Conservation (phyloP, 2,888 invertebrate genomes). For the Heliconius erato region DNA sequence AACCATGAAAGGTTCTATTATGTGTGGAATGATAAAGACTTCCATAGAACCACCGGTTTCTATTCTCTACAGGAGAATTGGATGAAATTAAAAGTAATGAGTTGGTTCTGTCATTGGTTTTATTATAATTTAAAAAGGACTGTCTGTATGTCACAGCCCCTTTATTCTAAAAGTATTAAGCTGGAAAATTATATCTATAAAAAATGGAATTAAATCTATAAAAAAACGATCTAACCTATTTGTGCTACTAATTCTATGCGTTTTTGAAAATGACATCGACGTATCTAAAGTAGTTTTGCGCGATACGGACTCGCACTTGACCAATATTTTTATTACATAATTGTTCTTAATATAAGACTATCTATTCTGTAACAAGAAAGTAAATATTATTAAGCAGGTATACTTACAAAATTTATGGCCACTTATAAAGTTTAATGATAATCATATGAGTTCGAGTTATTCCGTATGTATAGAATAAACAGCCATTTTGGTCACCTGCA, state of each 20-base stretch:
- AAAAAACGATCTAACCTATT: too few relatives aligned
- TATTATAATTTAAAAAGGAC: too few relatives aligned
- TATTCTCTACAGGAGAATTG: neutral
- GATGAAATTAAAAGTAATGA: constrained; percentile 9
- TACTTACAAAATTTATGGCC: neutral
- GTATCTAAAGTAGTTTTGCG: too few relatives aligned
- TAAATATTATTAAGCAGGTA: too few relatives aligned
- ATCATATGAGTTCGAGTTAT: neutral
- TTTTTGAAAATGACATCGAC: too few relatives aligned
- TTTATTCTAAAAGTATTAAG: neutral
- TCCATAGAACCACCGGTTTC: constrained; percentile 1
- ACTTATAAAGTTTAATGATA: neutral
- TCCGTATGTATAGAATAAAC: neutral
- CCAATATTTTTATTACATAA: too few relatives aligned
- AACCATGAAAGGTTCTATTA: constrained; percentile 24
- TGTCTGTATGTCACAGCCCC: too few relatives aligned
- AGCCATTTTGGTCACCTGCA: constrained; percentile 27
- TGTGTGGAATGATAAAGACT: constrained; percentile 25
- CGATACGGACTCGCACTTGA: too few relatives aligned
- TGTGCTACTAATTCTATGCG: too few relatives aligned
- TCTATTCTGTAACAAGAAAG: too few relatives aligned
- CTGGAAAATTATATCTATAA: neutral
- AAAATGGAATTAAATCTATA: too few relatives aligned
- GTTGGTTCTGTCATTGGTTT: neutral
- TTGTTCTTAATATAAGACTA: too few relatives aligned